Base-by-base conservation (phyloP, 92 coral and sea anemone species). In the Micromussa lordhowensis region DNA sequence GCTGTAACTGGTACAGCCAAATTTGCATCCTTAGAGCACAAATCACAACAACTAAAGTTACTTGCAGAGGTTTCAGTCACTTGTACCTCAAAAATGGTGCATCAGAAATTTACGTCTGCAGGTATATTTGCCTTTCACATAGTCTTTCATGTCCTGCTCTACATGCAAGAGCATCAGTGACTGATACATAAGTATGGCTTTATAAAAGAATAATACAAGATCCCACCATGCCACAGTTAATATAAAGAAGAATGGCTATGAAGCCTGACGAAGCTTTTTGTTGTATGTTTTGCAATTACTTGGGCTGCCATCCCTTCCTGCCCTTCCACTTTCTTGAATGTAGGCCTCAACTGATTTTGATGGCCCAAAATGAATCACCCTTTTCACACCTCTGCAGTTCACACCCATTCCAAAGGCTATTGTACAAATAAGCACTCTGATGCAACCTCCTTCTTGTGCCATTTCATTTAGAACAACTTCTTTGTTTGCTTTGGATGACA, bases 241-340 rank as follows among this genome's bases (percentile, higher is more conserved):
- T n/a, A n/a, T n/a, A n/a, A n/a, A n/a, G n/a, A n/a, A 77, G 88
- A 82, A 29, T 84, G 87, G n/a, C 22, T n/a, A n/a, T n/a, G n/a
- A n/a, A n/a, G n/a, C n/a, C n/a, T n/a, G n/a, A n/a, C n/a, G n/a
- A n/a, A n/a, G n/a, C n/a, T n/a, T n/a, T n/a, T n/a, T n/a, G n/a
- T n/a, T n/a, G n/a, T n/a, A n/a, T n/a, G n/a, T n/a, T n/a, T n/a
- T n/a, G n/a, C n/a, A n/a, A n/a, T n/a, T n/a, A n/a, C n/a, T n/a
- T n/a, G n/a, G n/a, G n/a, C n/a, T n/a, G n/a, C 88, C 88, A 83
- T 83, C 88, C 73, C 88, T 83, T 3, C 88, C 92, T 35, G 88
- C 92, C 74, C 88, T 53, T 11, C 78, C 87, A 87, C 68, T 53
- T 55, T 34, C 53, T 44, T 73, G 51, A 40, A 76, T 76, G 57